Percentiles rank a stretch among this genome's conserved stretches.
Conservation (phyloP, 2,888 invertebrate genomes). For the Idaea dimidiata region DNA sequence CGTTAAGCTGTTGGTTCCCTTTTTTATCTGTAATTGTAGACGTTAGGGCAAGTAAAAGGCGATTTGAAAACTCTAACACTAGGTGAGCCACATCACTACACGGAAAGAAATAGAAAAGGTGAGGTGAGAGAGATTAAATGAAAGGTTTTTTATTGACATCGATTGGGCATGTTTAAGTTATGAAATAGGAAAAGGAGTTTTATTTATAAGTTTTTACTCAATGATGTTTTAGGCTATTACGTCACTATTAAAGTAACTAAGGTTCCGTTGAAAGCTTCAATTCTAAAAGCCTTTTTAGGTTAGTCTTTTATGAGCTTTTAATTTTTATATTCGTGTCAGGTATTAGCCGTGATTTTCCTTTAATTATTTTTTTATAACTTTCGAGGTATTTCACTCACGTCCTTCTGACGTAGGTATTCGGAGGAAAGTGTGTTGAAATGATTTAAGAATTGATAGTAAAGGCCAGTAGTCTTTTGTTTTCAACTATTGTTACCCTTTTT, state of each 20-base stretch:
- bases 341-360: not conserved
- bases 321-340: not conserved
- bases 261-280: not conserved
- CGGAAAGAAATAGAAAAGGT: too few species aligned
- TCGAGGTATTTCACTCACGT: not conserved
- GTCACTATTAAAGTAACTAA: conserved; percentile 2
- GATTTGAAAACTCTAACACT: too few species aligned
- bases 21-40: too few species aligned
- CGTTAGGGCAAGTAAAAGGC: too few species aligned
- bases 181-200: conserved; percentile 29
- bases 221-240: conserved; percentile 19
- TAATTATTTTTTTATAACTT: not conserved
- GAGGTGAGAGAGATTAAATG: too few species aligned
- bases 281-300: not conserved
- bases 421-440: not conserved
- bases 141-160: too few species aligned
- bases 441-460: too few species aligned
- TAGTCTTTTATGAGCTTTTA: not conserved
- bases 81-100: too few species aligned
- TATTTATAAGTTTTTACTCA: conserved; percentile 26
- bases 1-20: too few species aligned
- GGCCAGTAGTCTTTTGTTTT: too few species aligned
- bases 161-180: too few species aligned
- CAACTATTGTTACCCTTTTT: too few species aligned
- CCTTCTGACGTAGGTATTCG: not conserved